A percentile compares a stretch with the other conserved stretches of the same genome.
Evolutionary conservation across 1,140 invertebrate genomes (phyloP).

Genomic region (Telenomus remus): DNA sequence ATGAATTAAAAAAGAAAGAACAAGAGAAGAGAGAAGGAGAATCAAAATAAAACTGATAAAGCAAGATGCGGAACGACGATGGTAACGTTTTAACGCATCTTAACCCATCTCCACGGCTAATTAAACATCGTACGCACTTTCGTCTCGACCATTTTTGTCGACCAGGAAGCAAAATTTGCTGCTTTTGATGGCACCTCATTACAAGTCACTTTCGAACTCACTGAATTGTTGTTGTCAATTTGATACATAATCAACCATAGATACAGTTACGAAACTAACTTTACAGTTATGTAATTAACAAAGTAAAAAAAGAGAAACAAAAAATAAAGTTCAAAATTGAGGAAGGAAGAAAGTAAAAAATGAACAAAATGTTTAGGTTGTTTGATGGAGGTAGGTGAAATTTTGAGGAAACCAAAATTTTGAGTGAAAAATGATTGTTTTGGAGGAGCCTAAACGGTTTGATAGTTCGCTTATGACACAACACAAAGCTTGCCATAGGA

Average conservation of each 20-base stretch:
- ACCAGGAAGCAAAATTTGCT: constrained; percentile 29
- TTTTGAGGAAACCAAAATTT: too few relatives aligned
- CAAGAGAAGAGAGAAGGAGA: too few relatives aligned
- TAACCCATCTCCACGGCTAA: constrained; percentile 44
- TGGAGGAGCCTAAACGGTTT: constrained; percentile 15
- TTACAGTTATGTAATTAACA: too few relatives aligned
- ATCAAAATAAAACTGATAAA: constrained; percentile 30
- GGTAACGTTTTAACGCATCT: constrained; percentile 47
- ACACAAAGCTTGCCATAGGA: constrained; percentile 72
- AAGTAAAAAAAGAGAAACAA: too few relatives aligned
- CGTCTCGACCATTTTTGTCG: constrained; percentile 42
- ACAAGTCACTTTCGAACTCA: constrained; percentile 16
- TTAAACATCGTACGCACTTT: constrained; percentile 47
- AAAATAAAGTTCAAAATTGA: too few relatives aligned
- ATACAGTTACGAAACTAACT: background rate
- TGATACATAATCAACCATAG: background rate
- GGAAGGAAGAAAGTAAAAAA: too few relatives aligned
- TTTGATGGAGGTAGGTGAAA: too few relatives aligned
- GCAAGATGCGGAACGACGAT: constrained; percentile 34
- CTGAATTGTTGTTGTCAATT: constrained; percentile 3
- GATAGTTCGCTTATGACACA: constrained; percentile 70
- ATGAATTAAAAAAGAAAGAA: background rate
- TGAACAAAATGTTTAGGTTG: too few relatives aligned
- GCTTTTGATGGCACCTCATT: constrained; percentile 7
- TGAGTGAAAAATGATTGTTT: constrained; percentile 3